phyloP scores from a whole-genome alignment of 2,113 vertebrate species.

The Notarius quadriscutis region DNA sequence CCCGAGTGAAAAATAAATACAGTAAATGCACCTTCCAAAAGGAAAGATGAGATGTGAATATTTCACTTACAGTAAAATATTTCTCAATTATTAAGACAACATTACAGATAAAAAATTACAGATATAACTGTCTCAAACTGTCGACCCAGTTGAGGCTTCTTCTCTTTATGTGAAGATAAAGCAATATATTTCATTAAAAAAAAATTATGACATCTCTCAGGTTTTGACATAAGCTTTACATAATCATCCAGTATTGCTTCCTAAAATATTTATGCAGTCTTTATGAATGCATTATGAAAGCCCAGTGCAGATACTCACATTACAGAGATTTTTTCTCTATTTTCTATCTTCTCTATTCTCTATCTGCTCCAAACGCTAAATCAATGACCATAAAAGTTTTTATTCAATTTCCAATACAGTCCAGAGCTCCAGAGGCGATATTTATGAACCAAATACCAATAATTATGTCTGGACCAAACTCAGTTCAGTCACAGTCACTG shows the following conservation, averaged over 20 bases:
- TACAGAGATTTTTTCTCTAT: neutral
- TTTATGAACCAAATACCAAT: neutral
- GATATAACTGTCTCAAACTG: neutral
- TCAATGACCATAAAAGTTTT: neutral
- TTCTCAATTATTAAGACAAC: neutral
- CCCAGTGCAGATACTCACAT: neutral
- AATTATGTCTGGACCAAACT: neutral
- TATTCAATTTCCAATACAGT: neutral
- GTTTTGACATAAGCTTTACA: neutral
- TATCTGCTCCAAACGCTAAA: neutral
- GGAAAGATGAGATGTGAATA: neutral
- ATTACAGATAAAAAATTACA: neutral
- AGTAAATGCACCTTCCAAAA: neutral
- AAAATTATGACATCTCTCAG: neutral
- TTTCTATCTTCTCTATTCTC: neutral
- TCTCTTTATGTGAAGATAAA: neutral
- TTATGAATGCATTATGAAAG: neutral
- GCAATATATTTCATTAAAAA: neutral
- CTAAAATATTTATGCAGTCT: conserved; percentile 7
- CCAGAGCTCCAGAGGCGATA: neutral
- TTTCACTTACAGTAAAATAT: neutral
- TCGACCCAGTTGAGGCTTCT: neutral
- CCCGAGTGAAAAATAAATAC: neutral
- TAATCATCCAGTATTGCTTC: neutral
- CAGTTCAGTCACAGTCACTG: neutral